Base-by-base conservation (phyloP, 2,113 vertebrate species). In the Triplophysa dalaica region DNA sequence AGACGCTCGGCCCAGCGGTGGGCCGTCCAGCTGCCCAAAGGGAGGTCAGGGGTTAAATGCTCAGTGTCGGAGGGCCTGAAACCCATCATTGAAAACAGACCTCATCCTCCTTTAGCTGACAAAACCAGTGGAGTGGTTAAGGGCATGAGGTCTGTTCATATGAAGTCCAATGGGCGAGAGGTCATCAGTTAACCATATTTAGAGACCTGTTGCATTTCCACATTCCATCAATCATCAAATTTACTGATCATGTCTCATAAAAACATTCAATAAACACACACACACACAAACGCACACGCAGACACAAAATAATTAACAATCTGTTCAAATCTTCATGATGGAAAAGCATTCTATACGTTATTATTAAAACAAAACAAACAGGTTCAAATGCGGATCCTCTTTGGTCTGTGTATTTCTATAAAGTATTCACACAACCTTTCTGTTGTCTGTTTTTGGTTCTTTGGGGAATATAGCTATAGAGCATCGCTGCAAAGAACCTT, bases 11-110 rank as follows among this genome's bases (percentile, higher is more conserved):
- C 73, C 61, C 73, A 79, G 68, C 67, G 50, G 60, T 65, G 69
- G 54, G 65, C 70, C 17, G 78, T 80, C 77, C 78, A 26, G 29
- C 29, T 70, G 66, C 60, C 77, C 77, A 60, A 58, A 45, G 69
- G 75, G 81, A 77, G 81, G 69, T 75, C 64, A 80, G 75, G 52
- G 84, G 81, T 85, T 83, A 83, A 85, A 78, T 52, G 75, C 56
- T 67, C 70, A 24, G 50, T 78, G 81, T 81, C 75, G 70, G 24
- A 50, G 33, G 75, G 78, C 58, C 67, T 75, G 5, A 67, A 62
- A 33, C 70, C 70, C 38, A 63, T 78, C 75, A 85, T 78, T 69
- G 78, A 83, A 68, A 70, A 85, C 38, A 74, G 70, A 64, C 13
- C 78, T 72, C 54, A 63, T 43, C 78, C 69, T 80, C 60, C 16